These are phyloP conservation scores for Acrossocheilus wenchowensis DNA, from an alignment of 2,797 vertebrate species.

Conservation along the genomic window DNA sequence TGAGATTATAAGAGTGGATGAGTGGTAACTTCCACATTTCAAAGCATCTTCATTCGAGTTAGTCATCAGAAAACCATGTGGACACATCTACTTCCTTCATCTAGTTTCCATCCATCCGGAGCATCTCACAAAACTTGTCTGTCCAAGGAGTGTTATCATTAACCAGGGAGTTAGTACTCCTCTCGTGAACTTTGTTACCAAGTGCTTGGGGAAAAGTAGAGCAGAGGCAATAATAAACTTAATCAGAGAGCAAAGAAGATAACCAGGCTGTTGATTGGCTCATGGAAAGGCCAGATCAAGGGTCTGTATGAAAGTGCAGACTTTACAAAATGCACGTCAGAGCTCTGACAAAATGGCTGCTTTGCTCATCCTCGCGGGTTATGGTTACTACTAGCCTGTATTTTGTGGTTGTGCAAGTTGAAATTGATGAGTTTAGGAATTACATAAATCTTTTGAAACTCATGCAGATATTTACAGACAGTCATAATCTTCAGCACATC, in stretches of 20 bases:
- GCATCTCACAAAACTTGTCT: conserved; percentile 42
- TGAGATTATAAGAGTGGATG: conserved; percentile 45
- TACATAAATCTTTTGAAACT: not conserved
- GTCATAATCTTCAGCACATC: not conserved
- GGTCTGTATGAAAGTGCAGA: conserved; percentile 25
- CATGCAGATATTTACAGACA: not conserved
- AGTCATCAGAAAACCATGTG: conserved; percentile 40
- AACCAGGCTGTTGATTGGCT: conserved; percentile 50
- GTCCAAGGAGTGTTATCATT: conserved; percentile 60
- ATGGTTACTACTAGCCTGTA: not conserved
- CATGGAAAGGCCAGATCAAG: conserved; percentile 41
- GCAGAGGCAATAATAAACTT: conserved; percentile 59
- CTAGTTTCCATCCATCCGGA: conserved; percentile 38
- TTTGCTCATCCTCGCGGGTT: not conserved
- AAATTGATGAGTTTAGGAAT: not conserved
- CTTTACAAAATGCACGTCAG: not conserved
- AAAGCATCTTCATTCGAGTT: conserved; percentile 38
- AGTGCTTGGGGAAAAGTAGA: conserved; percentile 34
- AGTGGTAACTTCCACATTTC: conserved; percentile 34
- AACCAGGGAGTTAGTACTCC: conserved; percentile 53
- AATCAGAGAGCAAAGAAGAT: conserved; percentile 46
- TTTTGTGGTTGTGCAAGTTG: conserved; percentile 8
- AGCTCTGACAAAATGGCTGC: conserved; percentile 21
- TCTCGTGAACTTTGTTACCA: conserved; percentile 60
- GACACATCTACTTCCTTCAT: conserved; percentile 12